These are phyloP conservation scores for Anser cygnoides DNA, from an alignment of 2,113 vertebrate genomes.

Conservation along the genomic window DNA sequence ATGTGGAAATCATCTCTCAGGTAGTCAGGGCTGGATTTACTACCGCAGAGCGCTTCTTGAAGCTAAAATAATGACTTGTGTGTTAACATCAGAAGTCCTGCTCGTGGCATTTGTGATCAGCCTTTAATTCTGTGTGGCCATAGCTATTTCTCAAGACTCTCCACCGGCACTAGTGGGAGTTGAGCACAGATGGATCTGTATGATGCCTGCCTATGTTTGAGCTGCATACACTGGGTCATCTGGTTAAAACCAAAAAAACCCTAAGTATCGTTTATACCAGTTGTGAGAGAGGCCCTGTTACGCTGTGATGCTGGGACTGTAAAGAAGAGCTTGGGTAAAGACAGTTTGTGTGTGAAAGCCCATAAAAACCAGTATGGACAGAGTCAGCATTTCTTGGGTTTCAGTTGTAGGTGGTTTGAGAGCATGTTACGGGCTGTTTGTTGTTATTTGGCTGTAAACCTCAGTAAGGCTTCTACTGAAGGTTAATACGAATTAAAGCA, in stretches of 20 bases:
- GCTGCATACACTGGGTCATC: background rate
- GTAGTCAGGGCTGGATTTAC: background rate
- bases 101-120: background rate
- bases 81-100: background rate
- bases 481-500: background rate
- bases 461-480: background rate
- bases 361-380: background rate
- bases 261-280: background rate
- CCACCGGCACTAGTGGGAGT: background rate
- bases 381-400: slow-evolving; percentile 25
- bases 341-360: background rate
- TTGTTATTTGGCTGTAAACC: background rate
- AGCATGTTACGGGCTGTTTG: background rate
- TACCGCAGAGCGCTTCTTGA: background rate
- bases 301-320: background rate
- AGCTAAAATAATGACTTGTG: background rate
- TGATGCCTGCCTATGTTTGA: background rate
- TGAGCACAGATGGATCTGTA: background rate
- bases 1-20: background rate
- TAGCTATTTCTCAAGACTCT: background rate
- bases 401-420: slow-evolving; percentile 21
- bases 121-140: background rate
- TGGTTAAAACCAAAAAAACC: background rate
- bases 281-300: background rate
- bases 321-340: background rate